phyloP scores from a whole-genome alignment of 2,113 vertebrate species.

The Hemiscyllium ocellatum region DNA sequence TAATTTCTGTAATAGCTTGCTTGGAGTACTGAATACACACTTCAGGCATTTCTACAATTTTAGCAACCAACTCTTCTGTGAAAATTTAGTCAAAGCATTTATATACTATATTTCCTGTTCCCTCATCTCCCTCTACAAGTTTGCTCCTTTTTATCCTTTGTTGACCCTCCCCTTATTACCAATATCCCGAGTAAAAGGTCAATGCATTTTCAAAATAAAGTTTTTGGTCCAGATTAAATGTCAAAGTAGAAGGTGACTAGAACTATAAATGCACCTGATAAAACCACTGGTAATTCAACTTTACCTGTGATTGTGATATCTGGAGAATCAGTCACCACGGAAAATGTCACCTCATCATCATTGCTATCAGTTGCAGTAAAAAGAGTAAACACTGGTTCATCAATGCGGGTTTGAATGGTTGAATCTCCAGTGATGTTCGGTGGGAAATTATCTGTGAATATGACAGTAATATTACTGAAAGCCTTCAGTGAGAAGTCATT shows the following conservation, averaged over 20 bases:
- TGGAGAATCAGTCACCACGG: constrained; percentile 39
- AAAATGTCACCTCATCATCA: constrained; percentile 40
- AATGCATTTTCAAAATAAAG: background rate
- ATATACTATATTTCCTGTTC: background rate
- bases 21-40: background rate
- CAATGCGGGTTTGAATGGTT: constrained; percentile 33
- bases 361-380: constrained; percentile 39
- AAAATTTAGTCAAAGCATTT: background rate
- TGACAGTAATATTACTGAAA: background rate
- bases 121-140: background rate
- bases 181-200: background rate
- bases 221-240: background rate
- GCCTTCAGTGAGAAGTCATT: background rate
- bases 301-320: constrained; percentile 43
- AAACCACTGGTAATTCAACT: background rate
- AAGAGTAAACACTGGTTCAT: constrained; percentile 16
- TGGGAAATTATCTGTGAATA: constrained; percentile 42
- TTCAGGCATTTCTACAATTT: background rate
- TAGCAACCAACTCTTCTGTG: background rate
- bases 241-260: background rate
- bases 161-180: background rate
- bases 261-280: background rate
- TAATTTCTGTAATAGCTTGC: background rate
- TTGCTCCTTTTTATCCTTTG: background rate
- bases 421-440: constrained; percentile 41